phyloP scores from a whole-genome alignment of 2,113 vertebrate genomes.

The Meles meles region DNA sequence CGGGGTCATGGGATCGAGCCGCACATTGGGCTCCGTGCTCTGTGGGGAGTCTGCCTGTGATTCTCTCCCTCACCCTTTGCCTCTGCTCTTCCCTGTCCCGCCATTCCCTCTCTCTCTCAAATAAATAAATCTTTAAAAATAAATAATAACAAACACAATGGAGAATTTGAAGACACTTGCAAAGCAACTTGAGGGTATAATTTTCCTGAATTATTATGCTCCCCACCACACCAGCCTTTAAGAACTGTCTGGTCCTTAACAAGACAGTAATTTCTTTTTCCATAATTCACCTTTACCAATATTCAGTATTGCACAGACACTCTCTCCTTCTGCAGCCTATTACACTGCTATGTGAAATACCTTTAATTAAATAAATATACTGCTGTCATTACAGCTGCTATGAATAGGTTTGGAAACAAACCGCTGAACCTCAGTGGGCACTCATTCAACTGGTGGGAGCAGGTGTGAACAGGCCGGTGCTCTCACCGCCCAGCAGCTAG shows the following conservation, averaged over 20 bases:
- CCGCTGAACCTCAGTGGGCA: neutral
- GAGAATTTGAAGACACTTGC: neutral
- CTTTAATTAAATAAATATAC: neutral
- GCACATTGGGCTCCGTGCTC: rapidly evolving
- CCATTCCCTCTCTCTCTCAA: neutral
- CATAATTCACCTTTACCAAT: neutral
- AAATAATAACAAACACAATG: neutral
- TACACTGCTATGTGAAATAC: neutral
- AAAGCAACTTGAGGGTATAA: neutral
- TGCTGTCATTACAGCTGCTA: neutral
- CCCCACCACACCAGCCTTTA: neutral
- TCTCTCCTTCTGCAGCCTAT: neutral
- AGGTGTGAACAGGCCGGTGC: neutral
- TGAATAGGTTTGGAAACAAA: neutral
- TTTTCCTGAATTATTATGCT: neutral
- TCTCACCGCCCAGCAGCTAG: neutral
- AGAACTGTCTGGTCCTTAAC: neutral
- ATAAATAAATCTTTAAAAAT: neutral
- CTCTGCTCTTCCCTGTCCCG: neutral
- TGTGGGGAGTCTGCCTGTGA: neutral
- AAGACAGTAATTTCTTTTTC: neutral
- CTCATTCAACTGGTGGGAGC: neutral
- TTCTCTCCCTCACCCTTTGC: neutral
- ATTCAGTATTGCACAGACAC: neutral
- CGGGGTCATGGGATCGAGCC: neutral